Evolutionary conservation across 2,113 vertebrate species (phyloP).

Genomic region (Petromus typicus): DNA sequence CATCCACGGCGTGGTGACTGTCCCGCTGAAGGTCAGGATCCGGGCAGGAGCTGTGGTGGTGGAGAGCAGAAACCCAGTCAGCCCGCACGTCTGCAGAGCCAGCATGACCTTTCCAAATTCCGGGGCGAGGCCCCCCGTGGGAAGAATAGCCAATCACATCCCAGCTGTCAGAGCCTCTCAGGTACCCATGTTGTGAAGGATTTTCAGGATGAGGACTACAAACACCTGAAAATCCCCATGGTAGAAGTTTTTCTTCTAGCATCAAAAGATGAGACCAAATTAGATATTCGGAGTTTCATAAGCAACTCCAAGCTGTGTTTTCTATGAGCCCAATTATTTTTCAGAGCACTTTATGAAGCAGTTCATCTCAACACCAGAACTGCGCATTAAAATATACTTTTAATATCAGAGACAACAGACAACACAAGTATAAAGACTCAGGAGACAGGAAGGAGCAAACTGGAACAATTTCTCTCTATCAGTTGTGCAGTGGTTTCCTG

Average conservation of each 20-base stretch:
- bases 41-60: constrained; percentile 93
- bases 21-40: constrained; percentile 97
- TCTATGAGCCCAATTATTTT: constrained; percentile 59
- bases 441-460: background rate
- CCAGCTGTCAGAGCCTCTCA: fast-evolving
- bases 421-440: background rate
- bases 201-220: background rate
- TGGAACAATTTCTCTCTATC: background rate
- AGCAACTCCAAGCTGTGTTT: constrained; percentile 20
- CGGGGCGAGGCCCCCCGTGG: background rate
- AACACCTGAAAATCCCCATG: fast-evolving
- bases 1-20: constrained; percentile 99
- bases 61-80: background rate
- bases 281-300: constrained; percentile 11
- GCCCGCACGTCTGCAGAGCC: background rate
- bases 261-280: background rate
- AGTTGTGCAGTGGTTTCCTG: background rate
- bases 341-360: constrained; percentile 53
- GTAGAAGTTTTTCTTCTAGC: background rate
- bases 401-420: constrained; percentile 35
- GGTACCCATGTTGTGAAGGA: fast-evolving
- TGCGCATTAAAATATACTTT: constrained; percentile 52
- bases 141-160: fast-evolving
- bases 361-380: constrained; percentile 58
- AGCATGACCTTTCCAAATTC: background rate